phyloP scores from a whole-genome alignment of 2,888 invertebrate genomes.

The Brachylomia viminalis region DNA sequence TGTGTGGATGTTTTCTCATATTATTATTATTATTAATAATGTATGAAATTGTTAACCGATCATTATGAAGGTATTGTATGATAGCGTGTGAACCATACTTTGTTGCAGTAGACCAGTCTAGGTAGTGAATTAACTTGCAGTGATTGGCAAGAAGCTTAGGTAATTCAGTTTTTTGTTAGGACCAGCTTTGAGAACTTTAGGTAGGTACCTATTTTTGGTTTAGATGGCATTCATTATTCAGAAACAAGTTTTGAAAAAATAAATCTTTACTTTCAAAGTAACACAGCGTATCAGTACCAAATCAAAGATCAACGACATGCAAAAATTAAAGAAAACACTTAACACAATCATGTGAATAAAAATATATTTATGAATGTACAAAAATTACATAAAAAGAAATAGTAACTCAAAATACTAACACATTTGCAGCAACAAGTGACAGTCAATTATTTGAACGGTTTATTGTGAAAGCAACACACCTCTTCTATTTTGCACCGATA shows the following conservation, averaged over 20 bases:
- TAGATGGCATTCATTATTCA: too few species aligned
- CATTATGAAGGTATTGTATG: background rate
- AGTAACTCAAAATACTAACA: background rate
- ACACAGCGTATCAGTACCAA: too few species aligned
- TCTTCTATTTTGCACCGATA: background rate
- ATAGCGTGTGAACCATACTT: conserved; percentile 21
- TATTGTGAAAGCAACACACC: conserved; percentile 11
- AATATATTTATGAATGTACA: background rate
- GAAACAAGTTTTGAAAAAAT: too few species aligned
- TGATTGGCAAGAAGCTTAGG: too few species aligned
- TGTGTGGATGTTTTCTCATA: too few species aligned
- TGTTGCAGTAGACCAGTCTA: conserved; percentile 6
- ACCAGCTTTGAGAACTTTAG: too few species aligned
- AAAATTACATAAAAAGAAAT: background rate
- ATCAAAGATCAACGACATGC: conserved; percentile 5
- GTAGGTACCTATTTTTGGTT: too few species aligned
- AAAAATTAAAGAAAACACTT: too few species aligned
- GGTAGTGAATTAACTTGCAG: background rate
- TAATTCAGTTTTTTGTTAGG: too few species aligned
- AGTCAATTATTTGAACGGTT: background rate
- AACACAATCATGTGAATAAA: too few species aligned
- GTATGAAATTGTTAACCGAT: conserved; percentile 24
- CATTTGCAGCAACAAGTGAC: background rate
- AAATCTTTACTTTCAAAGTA: too few species aligned
- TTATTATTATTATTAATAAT: too few species aligned